Evolutionary conservation across 2,888 invertebrate species (phyloP), one percentile per base, ranked within the genome.

Genomic region (Volucella inanis): DNA sequence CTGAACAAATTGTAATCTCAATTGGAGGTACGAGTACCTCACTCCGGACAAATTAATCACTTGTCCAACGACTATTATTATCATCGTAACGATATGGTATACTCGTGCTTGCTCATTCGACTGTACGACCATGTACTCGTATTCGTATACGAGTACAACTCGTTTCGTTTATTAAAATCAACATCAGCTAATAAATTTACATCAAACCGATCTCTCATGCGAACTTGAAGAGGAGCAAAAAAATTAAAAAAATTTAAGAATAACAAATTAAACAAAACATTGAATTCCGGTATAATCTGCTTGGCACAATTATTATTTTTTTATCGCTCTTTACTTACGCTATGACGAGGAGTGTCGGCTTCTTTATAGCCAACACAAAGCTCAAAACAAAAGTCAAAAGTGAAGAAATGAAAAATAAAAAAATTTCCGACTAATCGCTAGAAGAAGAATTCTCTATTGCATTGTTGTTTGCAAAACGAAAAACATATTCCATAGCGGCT

Each of bases 361-460:
- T 70, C 62, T 49, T 52, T 57, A 39, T 6, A 31, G 31, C 31
- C 31, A 6, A 31, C 31, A 31, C 31, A 31, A 31, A 31, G 31
- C 31, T 55, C 52, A 55, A 39, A 59, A 59, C 39, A 59, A 22
- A 57, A 12, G 45, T 31, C 31, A 59, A n/a, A 22, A 72, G 47
- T 39, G 12, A 11, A 18, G 8, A n/a, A 22, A 45, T 22, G 31
- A n/a, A 38, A 74, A 54, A 62, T 31, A 22, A 62, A 75, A 14
- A 57, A 43, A 82, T 76, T 71, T 71, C 77, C 77, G 50, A 77
- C 77, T 65, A 52, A 77, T 64, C 62, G 55, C 22, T 61, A 67
- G 38, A 59, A 55, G 43, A 78, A 74, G 15, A 74, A 74, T 74
- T 57, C 71, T 61, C 57, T 10, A 22, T 55, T 38, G 65, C 10